Conservation (phyloP, 2,888 invertebrate species). For the Homarus gammarus region DNA sequence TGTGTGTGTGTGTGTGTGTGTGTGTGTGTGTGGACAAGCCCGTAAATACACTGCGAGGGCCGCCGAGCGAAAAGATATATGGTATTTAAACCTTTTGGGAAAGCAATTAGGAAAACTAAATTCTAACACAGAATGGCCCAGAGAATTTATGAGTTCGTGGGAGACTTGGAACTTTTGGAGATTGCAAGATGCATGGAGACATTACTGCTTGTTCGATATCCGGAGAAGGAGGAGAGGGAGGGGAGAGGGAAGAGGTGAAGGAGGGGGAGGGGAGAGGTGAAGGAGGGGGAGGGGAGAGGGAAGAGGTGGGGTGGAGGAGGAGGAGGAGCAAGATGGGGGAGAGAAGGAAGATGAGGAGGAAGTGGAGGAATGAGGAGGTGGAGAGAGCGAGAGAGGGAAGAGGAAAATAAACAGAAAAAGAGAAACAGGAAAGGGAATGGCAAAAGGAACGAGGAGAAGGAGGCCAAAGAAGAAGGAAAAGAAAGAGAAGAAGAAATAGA, state of each 20-base stretch:
- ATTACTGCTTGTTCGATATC: not conserved
- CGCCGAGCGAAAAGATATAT: not conserved
- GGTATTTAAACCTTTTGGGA: conserved; percentile 4
- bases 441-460: not conserved
- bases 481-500: not conserved
- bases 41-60: too few species aligned
- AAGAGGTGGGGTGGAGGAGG: not conserved
- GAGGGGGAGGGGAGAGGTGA: not conserved
- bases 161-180: not conserved
- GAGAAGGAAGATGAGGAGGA: not conserved
- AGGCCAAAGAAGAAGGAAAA: not conserved
- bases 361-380: not conserved
- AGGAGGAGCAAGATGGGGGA: not conserved
- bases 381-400: not conserved
- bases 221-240: not conserved
- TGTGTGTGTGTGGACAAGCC: too few species aligned
- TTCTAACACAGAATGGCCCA: not conserved
- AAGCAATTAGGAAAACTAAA: not conserved
- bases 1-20: too few species aligned
- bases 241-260: not conserved
- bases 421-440: not conserved
- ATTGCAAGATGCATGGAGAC: not conserved
- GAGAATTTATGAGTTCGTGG: not conserved
- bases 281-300: not conserved
- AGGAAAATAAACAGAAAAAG: not conserved